These are phyloP conservation scores for Hemibagrus wyckioides DNA, from an alignment of 2,113 vertebrate genomes.

Conservation along the genomic window DNA sequence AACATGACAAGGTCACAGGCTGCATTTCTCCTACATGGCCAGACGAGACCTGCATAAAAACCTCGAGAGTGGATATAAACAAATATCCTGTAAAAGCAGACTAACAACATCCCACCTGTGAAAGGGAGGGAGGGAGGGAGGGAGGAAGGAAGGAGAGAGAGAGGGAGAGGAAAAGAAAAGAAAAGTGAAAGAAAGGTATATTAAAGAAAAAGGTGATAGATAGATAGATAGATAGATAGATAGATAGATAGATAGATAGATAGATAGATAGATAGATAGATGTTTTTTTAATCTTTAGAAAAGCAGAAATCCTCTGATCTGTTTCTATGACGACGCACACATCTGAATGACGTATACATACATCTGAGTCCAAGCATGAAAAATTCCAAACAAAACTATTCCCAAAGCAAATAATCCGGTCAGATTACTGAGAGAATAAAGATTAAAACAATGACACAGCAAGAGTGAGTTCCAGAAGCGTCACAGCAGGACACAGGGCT, in stretches of 20 bases:
- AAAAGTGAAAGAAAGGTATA: background rate
- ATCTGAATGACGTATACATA: no score
- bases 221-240: background rate
- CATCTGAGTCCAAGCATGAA: no score
- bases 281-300: no score
- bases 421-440: background rate
- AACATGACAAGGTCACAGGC: conserved; percentile 36
- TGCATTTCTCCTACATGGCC: background rate
- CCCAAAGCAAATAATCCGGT: background rate
- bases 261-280: background rate
- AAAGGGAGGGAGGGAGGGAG: background rate
- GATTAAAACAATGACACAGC: background rate
- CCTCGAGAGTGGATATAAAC: background rate
- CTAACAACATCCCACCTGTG: background rate
- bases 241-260: background rate
- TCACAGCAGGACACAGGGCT: no score
- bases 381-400: background rate
- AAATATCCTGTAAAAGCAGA: background rate
- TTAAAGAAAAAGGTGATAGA: background rate
- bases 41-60: conserved; percentile 17
- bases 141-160: background rate
- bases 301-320: no score
- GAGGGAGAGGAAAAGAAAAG: background rate
- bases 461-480: background rate
- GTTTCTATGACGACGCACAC: no score